Conservation (phyloP, 2,888 invertebrate species). For the Cantharis rustica region DNA sequence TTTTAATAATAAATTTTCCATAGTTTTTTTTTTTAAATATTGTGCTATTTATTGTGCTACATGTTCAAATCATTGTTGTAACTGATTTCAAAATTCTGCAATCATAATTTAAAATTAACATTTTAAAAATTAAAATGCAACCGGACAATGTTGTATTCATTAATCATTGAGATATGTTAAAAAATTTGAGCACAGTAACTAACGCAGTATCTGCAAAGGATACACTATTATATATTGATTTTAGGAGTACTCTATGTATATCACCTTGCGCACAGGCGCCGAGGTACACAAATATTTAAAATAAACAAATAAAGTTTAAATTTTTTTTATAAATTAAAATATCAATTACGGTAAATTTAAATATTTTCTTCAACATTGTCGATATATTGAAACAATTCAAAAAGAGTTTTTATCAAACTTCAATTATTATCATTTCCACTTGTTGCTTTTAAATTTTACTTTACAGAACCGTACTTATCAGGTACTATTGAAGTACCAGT, state of each 20-base stretch:
- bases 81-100: neutral
- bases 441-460: neutral
- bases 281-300: neutral
- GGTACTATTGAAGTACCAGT: too few relatives aligned
- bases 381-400: neutral
- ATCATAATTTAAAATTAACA: neutral
- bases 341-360: neutral
- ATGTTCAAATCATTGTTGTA: neutral
- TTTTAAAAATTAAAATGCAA: neutral
- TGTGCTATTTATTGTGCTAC: neutral
- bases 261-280: neutral
- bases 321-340: neutral
- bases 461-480: neutral
- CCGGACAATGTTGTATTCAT: neutral
- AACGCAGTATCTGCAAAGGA: conserved; percentile 13
- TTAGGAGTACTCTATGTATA: conserved; percentile 6
- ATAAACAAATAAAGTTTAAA: neutral
- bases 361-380: neutral
- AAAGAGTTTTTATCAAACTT: neutral
- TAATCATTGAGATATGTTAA: conserved; percentile 12
- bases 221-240: conserved; percentile 19
- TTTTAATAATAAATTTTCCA: neutral
- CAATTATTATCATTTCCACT: neutral
- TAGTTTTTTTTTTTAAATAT: neutral
- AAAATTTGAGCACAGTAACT: conserved; percentile 15